Conservation (phyloP, 2,888 invertebrate species). For the Tromatobia lineatoria region DNA sequence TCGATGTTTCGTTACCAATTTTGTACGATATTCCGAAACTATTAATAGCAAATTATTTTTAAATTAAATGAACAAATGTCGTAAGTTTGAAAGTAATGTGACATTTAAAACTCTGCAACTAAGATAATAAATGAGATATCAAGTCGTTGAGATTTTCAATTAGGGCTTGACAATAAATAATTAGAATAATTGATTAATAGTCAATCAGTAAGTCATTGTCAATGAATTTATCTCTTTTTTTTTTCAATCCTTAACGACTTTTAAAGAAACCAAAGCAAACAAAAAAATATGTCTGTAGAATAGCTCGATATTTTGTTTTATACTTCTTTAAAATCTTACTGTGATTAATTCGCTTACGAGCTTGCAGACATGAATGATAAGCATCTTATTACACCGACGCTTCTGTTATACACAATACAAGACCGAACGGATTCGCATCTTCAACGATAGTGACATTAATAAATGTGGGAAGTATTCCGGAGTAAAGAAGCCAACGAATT, state of each 20-base stretch:
- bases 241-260: constrained; percentile 21
- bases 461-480: constrained; percentile 23
- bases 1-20: too few species aligned
- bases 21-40: too few species aligned
- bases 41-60: too few species aligned
- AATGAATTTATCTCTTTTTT: neutral
- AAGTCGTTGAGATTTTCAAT: constrained; percentile 38
- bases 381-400: constrained; percentile 12
- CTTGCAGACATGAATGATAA: constrained; percentile 22
- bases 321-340: neutral
- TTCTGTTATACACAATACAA: constrained; percentile 27
- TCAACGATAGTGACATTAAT: constrained; percentile 32
- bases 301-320: constrained; percentile 34
- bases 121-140: constrained; percentile 24
- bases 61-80: too few species aligned
- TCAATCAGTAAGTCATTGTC: neutral
- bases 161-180: neutral
- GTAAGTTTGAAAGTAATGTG: too few species aligned
- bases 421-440: constrained; percentile 33
- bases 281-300: constrained; percentile 18
- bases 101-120: too few species aligned
- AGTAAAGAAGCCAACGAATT: constrained; percentile 11
- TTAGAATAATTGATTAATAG: neutral
- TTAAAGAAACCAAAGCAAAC: constrained; percentile 31
- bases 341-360: constrained; percentile 2